Evolutionary conservation across 2,888 invertebrate species (phyloP).

Genomic region (Baccha elongata): DNA sequence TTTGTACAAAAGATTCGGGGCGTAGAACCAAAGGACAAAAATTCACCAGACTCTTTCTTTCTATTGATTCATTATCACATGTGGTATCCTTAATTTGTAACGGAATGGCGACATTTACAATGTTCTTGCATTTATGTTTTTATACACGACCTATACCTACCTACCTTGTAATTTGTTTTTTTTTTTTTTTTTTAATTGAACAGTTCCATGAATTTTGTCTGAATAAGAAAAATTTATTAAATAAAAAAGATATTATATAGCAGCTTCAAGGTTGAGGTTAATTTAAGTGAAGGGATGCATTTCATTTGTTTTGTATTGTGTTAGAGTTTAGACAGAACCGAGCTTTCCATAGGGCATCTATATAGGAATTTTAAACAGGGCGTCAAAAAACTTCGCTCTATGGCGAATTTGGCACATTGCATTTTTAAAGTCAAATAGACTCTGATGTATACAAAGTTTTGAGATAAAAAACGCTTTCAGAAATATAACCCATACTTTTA

Average conservation of each 20-base stretch:
- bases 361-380: too few species aligned
- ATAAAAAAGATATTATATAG: slow-evolving; percentile 38
- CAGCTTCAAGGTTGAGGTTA: slow-evolving; percentile 56
- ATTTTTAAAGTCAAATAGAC: too few species aligned
- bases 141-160: neutral
- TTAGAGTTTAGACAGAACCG: too few species aligned
- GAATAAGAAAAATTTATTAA: slow-evolving; percentile 54
- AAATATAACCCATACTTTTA: too few species aligned
- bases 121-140: slow-evolving; percentile 20
- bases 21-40: slow-evolving; percentile 10
- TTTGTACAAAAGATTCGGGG: neutral
- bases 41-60: slow-evolving; percentile 29
- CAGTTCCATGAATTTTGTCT: slow-evolving; percentile 24
- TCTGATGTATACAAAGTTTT: too few species aligned
- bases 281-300: neutral
- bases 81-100: slow-evolving; percentile 70
- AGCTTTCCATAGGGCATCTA: too few species aligned
- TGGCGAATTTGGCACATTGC: too few species aligned
- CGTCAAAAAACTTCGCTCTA: too few species aligned
- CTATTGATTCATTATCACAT: slow-evolving; percentile 72
- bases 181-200: neutral
- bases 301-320: neutral
- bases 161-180: neutral
- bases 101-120: slow-evolving; percentile 54
- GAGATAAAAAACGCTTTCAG: too few species aligned